Evolutionary conservation across 2,113 vertebrate species (phyloP), one percentile per base, ranked within the genome.

Genomic region (Ploceus nigricollis): DNA sequence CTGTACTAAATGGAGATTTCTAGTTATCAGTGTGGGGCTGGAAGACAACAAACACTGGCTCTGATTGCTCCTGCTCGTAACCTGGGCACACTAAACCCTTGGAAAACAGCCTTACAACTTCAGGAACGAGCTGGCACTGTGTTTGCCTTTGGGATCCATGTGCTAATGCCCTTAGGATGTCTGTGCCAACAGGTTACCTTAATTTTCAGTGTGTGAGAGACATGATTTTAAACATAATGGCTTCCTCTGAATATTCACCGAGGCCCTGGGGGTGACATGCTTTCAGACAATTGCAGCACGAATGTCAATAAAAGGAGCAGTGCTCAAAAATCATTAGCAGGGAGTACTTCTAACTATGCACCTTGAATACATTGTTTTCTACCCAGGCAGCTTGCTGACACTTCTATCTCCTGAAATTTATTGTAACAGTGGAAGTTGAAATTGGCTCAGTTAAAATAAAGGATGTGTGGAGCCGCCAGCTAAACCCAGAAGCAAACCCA

Each of bases 141-240:
- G 6, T 8, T 88, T 76, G 45, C 77, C 45, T 82, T 75, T 73
- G 61, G 75, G 87, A 93, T 70, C 81, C 56, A 37, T 25, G 50
- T 54, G 53, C 44, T 88, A 72, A 82, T 50, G 78, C 78, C 95
- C 81, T 80, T 75, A 50, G 45, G 37, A 37, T 13, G 0, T 70
- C 93, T 72, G 70, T 50, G 65, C 33, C 94, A 90, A 93, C 87
- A 93, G 78, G 93, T 94, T 91, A 42, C 70, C 39, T 66, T 91
- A 63, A 87, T 90, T 91, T 91, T 95, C 42, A 20, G 14, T 58
- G 72, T 91, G 45, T 35, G 37, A 73, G 44, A 87, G 82, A 73
- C 63, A 87, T 5, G 39, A 86, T 66, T 96, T 94, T 90, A 72
- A 80, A 80, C 35, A 66, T 82, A 85, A 93, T 93, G 0, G 1